phyloP scores from a whole-genome alignment of 92 coral and sea anemone species.

The Bergia puertoricense region DNA sequence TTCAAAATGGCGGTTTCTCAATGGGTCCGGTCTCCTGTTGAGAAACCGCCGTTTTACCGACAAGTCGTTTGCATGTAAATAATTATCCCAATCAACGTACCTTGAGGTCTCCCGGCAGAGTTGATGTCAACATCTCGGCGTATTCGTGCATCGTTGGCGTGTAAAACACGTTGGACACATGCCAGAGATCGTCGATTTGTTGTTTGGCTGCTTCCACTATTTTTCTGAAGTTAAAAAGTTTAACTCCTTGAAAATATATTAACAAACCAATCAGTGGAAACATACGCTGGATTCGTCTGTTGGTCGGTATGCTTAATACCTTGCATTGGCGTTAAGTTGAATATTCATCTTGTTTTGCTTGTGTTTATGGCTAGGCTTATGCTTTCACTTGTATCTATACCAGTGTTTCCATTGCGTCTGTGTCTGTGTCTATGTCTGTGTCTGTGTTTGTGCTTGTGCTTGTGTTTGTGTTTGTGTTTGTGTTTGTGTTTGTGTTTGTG shows the following conservation, averaged over 20 bases:
- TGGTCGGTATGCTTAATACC: no score
- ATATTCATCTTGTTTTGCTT: no score
- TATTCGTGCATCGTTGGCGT: slow-evolving; percentile 66
- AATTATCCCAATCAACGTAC: slow-evolving; percentile 21
- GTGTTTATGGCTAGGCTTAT: no score
- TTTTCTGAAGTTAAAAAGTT: slow-evolving; percentile 2
- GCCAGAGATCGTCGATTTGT: slow-evolving; percentile 38
- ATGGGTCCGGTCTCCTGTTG: no score
- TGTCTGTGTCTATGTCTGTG: neutral
- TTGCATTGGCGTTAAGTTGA: no score
- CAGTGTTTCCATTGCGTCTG: neutral
- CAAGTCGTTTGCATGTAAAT: neutral
- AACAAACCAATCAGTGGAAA: neutral
- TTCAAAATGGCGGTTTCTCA: no score
- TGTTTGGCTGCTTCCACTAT: slow-evolving; percentile 39
- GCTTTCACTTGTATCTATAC: no score
- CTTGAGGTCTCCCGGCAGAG: slow-evolving; percentile 95
- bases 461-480: neutral
- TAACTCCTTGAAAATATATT: neutral
- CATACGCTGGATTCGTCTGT: no score
- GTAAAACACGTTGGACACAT: slow-evolving; percentile 30
- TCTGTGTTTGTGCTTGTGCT: neutral
- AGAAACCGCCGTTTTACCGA: no score
- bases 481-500: neutral
- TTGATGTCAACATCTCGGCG: slow-evolving; percentile 84